Conservation (phyloP, 1,140 invertebrate genomes). For the Drosophila jambulina region DNA sequence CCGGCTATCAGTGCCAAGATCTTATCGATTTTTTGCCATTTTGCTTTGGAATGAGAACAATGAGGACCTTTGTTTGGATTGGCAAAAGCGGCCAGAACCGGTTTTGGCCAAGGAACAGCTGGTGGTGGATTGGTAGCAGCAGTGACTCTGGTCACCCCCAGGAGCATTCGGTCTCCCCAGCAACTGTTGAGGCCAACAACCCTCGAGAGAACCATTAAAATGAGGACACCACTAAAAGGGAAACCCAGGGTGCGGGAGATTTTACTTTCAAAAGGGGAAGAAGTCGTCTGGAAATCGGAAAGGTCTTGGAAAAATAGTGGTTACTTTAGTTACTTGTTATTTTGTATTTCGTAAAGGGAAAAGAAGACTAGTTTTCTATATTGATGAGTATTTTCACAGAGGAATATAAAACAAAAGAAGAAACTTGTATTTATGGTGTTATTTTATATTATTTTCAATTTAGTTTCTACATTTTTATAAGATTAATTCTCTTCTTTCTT, state of each 20-base stretch:
- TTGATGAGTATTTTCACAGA: background rate
- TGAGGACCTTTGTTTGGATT: constrained; percentile 57
- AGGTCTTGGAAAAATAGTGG: background rate
- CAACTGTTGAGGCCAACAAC: constrained; percentile 47
- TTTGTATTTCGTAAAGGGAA: background rate
- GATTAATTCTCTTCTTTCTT: too few species aligned
- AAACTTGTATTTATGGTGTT: too few species aligned
- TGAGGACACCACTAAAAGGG: constrained; percentile 28
- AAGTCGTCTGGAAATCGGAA: background rate
- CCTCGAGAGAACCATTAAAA: constrained; percentile 31
- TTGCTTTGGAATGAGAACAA: constrained; percentile 45
- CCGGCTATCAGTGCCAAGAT: constrained; percentile 59
- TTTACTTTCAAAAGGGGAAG: constrained; percentile 10
- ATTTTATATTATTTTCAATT: too few species aligned
- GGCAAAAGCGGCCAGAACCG: constrained; percentile 63
- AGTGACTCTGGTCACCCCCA: constrained; percentile 50
- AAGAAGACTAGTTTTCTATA: background rate
- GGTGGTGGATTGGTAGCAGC: constrained; percentile 44
- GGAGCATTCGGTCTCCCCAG: constrained; percentile 17
- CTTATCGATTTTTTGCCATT: constrained; percentile 60
- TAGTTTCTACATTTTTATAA: too few species aligned
- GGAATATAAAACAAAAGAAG: too few species aligned
- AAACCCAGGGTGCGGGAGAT: constrained; percentile 1
- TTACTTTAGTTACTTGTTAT: background rate
- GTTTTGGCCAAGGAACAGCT: constrained; percentile 50